phyloP scores from a whole-genome alignment of 2,797 vertebrate species.

The Sebastes diploproa region DNA sequence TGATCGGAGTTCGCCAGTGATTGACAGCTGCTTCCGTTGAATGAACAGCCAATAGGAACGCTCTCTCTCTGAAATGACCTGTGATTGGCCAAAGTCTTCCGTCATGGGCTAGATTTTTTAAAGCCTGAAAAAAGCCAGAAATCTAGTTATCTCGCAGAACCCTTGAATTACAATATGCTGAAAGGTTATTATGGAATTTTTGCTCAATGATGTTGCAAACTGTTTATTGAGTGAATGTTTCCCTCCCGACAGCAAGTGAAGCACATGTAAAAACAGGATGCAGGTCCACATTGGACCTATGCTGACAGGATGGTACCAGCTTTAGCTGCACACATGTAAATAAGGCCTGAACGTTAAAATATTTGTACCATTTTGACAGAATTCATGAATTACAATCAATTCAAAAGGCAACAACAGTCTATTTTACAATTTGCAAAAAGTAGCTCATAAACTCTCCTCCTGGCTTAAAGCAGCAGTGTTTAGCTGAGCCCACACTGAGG shows the following conservation, averaged over 20 bases:
- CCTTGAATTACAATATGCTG: too few species aligned
- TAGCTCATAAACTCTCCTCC: neutral
- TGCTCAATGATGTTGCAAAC: conserved; percentile 3
- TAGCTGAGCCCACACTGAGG: conserved; percentile 6
- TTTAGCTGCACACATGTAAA: conserved; percentile 52
- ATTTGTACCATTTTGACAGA: conserved; percentile 24
- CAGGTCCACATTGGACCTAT: neutral
- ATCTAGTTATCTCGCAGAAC: too few species aligned
- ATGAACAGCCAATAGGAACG: too few species aligned
- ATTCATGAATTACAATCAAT: conserved; percentile 32
- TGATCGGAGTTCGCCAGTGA: too few species aligned
- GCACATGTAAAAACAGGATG: conserved; percentile 34
- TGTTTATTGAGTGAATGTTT: conserved; percentile 36
- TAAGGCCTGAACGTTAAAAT: conserved; percentile 1
- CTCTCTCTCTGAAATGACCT: too few species aligned
- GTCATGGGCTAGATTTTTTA: too few species aligned
- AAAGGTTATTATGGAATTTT: too few species aligned
- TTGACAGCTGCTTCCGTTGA: too few species aligned
- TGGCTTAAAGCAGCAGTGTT: conserved; percentile 26
- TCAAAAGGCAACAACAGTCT: conserved; percentile 40
- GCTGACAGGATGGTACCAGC: conserved; percentile 10
- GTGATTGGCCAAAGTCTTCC: too few species aligned
- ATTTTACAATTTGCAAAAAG: conserved; percentile 39
- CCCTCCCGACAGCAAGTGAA: conserved; percentile 10
- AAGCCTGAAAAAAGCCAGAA: too few species aligned